Base-by-base conservation (phyloP, 2,797 vertebrate species). In the Melanotaenia pygmaea region DNA sequence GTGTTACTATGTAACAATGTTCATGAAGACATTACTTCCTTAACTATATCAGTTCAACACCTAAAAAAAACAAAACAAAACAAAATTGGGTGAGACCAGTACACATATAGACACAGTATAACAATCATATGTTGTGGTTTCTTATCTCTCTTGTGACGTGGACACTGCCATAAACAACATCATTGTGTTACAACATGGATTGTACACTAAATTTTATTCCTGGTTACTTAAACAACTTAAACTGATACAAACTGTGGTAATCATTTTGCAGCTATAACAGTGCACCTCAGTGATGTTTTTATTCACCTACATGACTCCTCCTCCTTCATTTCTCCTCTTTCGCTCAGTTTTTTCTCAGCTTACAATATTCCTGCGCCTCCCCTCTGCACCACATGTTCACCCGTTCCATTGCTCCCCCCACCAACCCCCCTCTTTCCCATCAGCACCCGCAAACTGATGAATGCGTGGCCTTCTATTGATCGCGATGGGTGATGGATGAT, bases 381-480 rank as follows among this genome's bases (percentile, higher is more conserved):
- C 70, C 63, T 71, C 77, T 70, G 22, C n/a, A 62, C 72, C 86
- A 84, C 69, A 84, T 87, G 85, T 87, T 76, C 72, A 75, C 79
- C 72, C 64, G 24, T 81, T 72, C 69, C 76, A n/a, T 62, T 67
- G 32, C 37, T 20, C 32, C 59, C 59, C 71, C 53, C 40, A 11
- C 72, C 66, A 77, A 76, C 83, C 78, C 85, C 82, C 86, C 81
- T 80, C 81, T 82, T 86, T 74, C 70, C 85, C 88, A 89, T 90
- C 86, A 91, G 93, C 91, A 93, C 76, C 80, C 72, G 63, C 75
- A 80, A 85, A 88, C 92, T 94, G 94, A 95, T 93, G 93, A 95
- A 95, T 95, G 94, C 88, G 89, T 94, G 94, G 94, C 94, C 95
- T 94, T 94, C 94, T 97, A 97, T 97, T 96, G 94, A 97, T 96